Evolutionary conservation across 2,113 vertebrate genomes (phyloP).

Genomic region (Bos indicus): DNA sequence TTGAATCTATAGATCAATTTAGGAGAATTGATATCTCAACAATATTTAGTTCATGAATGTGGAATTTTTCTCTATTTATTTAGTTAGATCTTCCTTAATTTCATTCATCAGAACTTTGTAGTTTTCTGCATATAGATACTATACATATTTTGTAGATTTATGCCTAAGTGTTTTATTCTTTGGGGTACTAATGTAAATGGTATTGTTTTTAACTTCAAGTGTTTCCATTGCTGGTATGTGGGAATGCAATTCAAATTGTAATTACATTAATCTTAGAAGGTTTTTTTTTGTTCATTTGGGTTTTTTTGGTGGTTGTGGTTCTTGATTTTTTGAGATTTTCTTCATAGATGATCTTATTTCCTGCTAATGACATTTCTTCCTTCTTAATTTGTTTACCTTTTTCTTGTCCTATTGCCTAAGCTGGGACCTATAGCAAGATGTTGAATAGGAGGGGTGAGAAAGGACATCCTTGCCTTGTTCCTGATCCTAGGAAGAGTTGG

Average conservation of each 20-base stretch:
- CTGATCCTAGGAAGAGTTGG: background rate
- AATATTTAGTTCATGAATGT: background rate
- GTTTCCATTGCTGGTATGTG: background rate
- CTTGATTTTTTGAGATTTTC: background rate
- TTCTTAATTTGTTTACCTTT: background rate
- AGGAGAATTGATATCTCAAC: background rate
- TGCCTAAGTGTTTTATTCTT: background rate
- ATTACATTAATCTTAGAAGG: background rate
- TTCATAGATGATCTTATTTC: background rate
- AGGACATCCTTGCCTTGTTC: background rate
- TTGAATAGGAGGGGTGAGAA: background rate
- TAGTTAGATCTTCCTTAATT: background rate
- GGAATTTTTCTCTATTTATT: background rate
- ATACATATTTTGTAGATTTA: background rate
- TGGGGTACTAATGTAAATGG: background rate
- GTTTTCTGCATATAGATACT: background rate
- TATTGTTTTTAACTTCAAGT: background rate
- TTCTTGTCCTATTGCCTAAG: background rate
- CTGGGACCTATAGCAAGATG: background rate
- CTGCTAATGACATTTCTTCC: background rate
- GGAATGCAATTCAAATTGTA: background rate
- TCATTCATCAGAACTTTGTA: background rate
- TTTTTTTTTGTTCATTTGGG: background rate
- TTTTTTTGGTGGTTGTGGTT: background rate
- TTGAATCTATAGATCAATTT: background rate